Evolutionary conservation across 1,140 invertebrate genomes (phyloP).

Genomic region (Orchestia grillus): DNA sequence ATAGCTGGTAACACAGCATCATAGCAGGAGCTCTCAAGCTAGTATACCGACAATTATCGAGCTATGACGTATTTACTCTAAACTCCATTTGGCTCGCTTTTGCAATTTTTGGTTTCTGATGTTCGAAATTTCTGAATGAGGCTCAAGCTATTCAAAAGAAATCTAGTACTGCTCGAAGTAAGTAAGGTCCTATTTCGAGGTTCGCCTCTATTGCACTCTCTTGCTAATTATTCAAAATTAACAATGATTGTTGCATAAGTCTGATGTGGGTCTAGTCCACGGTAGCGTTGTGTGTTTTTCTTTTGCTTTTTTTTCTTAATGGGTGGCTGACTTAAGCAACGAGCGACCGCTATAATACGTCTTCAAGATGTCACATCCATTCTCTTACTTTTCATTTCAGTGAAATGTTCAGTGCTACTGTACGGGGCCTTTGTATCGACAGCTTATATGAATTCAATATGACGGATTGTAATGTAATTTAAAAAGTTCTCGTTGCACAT

Average conservation of each 20-base stretch:
- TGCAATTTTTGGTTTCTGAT: too few relatives aligned
- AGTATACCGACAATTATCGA: too few relatives aligned
- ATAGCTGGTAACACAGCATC: too few relatives aligned
- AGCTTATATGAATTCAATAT: background rate
- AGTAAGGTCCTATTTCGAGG: too few relatives aligned
- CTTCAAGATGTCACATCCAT: background rate
- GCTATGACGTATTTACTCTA: too few relatives aligned
- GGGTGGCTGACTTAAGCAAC: background rate
- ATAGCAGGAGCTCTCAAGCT: too few relatives aligned
- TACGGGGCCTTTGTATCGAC: too few relatives aligned
- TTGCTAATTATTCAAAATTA: background rate
- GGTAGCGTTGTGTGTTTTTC: background rate
- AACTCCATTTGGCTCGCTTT: too few relatives aligned
- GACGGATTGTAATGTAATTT: background rate
- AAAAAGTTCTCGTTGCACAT: background rate
- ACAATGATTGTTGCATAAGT: background rate
- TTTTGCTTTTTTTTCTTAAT: background rate
- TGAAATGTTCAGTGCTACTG: too few relatives aligned
- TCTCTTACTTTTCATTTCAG: background rate
- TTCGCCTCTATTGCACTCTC: background rate
- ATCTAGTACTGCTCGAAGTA: too few relatives aligned
- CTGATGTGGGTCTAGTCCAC: background rate
- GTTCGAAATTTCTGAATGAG: too few relatives aligned
- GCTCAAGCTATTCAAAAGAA: too few relatives aligned
- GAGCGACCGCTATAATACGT: background rate